Conservation (phyloP, 2,888 invertebrate species). For the Andrena fulva region DNA sequence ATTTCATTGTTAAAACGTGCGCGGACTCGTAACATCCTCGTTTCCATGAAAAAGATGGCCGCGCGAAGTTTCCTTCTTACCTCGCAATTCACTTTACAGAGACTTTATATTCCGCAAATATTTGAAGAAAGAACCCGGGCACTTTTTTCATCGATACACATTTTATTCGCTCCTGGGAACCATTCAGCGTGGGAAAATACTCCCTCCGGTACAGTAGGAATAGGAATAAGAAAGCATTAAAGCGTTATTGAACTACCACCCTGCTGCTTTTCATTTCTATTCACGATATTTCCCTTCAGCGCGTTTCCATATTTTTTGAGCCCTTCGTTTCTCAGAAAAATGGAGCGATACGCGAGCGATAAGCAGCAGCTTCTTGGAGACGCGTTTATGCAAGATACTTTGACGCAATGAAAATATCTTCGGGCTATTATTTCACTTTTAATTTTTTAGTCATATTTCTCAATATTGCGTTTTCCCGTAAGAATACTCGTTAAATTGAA, state of each 20-base stretch:
- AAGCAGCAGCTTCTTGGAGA: background rate
- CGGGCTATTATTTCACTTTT: too few relatives aligned
- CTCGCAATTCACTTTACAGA: background rate
- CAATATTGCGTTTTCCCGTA: too few relatives aligned
- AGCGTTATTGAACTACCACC: background rate
- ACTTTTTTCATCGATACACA: background rate
- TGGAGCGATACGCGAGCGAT: background rate
- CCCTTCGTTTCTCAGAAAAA: background rate
- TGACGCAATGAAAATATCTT: background rate
- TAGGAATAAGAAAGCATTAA: background rate
- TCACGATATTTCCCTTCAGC: background rate
- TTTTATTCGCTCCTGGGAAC: background rate
- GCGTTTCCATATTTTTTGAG: background rate
- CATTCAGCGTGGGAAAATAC: background rate
- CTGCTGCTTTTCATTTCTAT: background rate
- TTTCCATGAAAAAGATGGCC: background rate
- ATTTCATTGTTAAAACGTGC: background rate
- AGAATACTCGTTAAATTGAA: too few relatives aligned
- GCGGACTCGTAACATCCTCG: background rate
- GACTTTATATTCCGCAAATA: background rate
- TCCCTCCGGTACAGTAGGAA: background rate
- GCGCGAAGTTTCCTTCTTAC: background rate
- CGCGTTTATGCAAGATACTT: background rate
- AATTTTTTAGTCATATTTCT: too few relatives aligned
- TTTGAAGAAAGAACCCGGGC: background rate